Evolutionary conservation across 1,140 invertebrate genomes (phyloP), one percentile per base, ranked within the genome.

Genomic region (Apocrypta bakeri): DNA sequence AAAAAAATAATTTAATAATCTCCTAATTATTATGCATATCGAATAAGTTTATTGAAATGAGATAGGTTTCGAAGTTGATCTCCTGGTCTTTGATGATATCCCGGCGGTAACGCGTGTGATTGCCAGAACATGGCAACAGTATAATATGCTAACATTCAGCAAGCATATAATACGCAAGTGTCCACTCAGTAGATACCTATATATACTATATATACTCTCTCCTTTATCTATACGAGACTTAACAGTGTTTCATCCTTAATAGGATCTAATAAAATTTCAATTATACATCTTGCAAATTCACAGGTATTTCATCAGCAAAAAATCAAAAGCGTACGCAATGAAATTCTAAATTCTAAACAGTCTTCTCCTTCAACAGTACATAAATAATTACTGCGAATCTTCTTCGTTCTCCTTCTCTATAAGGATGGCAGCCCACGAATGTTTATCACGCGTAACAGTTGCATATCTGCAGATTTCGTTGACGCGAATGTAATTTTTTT

Each of bases 341-440:
- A 56, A 56, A 21, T 56, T 21, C 17, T 1, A 56, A 56, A 66
- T 24, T 66, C 63, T 24, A 66, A 66, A 66, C 63, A 27, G 63
- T 25, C 63, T 25, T 29, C 27, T 8, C 24, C 63, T 25, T 66
- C 63, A 25, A 8, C n/a, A 3, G 14, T 61, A 14, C 24, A 24
- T 17, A 56, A 56, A 56, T 17, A 21, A 17, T 21, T 56, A 56
- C 48, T 56, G 2, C 31, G 29, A 42, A 48, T 42, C 25, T 61
- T 40, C 21, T 14, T 40, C 74, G 11, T 73, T 21, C 25, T 66
- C 64, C 21, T 29, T 33, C 61, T 56, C 40, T 40, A 29, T n/a
- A 37, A 4, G 9, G 2, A 37, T 37, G 4, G 24, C 73, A 75
- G 56, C 64, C 76, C 77, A 79, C 71, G 77, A 79, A 79, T 79